Evolutionary conservation across 2,797 vertebrate genomes (phyloP), one percentile per base, ranked within the genome.

Genomic region (Mormyrops attenuatus): DNA sequence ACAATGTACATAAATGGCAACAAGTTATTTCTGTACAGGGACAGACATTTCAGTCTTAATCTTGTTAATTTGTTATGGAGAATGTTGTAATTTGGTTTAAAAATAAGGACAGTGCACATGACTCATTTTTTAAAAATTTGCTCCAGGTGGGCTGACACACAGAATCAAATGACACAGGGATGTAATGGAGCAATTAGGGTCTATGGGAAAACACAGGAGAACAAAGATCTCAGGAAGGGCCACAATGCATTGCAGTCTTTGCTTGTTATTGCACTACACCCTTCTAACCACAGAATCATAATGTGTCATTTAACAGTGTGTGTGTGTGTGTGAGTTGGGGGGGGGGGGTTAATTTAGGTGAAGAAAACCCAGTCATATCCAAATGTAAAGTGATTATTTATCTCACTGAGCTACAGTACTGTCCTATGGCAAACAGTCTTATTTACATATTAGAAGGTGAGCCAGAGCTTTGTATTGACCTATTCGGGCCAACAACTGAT

Each of bases 391-490:
- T 77, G 5, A 77, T 20, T 91, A 90, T 94, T 95, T 89, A 92
- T 91, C 92, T 94, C 89, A 92, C 91, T 93, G 90, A 73, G 89
- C 90, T 90, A 89, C 89, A 88, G 17, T 69, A 8, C 73, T 73
- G 92, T 93, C 88, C 90, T 88, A 80, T 91, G 92, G 80, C 90
- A 88, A 93, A 92, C 66, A 92, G 89, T 80, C 90, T 94, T 89
- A 94, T 96, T 95, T 95, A 88, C 93, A 95, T 92, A 92, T 95
- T 93, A 91, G 94, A 95, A 95, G 94, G 94, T 95, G 94, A 96
- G 94, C 91, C 93, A 90, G 88, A 93, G 60, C 90, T 93, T 91
- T 82, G 91, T 90, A 93, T 93, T 93, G 92, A 95, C 90, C 91
- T 90, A 82, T 88, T 41, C 7, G 41, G 63, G 86, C 89, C 60